A percentile compares a stretch with the other conserved stretches of the same genome.
Conservation (phyloP, 2,113 vertebrate species). For the Isurus oxyrinchus region DNA sequence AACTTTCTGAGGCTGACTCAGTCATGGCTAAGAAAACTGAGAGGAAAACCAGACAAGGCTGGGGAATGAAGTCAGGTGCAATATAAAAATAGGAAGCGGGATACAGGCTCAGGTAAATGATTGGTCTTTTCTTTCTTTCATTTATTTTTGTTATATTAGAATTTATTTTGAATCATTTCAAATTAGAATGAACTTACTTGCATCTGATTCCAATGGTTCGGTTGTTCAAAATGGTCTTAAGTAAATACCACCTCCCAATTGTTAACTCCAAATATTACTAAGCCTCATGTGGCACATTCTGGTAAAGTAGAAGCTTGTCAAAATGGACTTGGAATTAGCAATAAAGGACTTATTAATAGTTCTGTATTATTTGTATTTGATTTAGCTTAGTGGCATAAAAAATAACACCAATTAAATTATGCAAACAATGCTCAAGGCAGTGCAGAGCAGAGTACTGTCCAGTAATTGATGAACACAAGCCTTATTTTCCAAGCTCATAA, state of each 20-base stretch:
- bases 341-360: not conserved
- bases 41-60: not conserved
- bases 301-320: not conserved
- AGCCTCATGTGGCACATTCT: not conserved
- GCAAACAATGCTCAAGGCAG: not conserved
- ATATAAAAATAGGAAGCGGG: no score
- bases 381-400: not conserved
- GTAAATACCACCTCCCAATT: not conserved
- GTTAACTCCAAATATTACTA: not conserved
- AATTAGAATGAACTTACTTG: not conserved
- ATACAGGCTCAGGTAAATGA: not conserved
- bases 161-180: not conserved
- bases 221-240: not conserved
- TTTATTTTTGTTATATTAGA: not conserved
- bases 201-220: not conserved
- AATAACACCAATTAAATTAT: not conserved
- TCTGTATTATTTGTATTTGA: conserved; percentile 4
- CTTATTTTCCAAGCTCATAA: not conserved
- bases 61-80: not conserved
- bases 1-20: not conserved
- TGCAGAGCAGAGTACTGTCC: not conserved
- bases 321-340: not conserved
- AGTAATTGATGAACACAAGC: not conserved
- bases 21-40: not conserved
- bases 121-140: not conserved